Conservation (phyloP, 1,140 invertebrate species). For the Pseudomyrmex concolor region DNA sequence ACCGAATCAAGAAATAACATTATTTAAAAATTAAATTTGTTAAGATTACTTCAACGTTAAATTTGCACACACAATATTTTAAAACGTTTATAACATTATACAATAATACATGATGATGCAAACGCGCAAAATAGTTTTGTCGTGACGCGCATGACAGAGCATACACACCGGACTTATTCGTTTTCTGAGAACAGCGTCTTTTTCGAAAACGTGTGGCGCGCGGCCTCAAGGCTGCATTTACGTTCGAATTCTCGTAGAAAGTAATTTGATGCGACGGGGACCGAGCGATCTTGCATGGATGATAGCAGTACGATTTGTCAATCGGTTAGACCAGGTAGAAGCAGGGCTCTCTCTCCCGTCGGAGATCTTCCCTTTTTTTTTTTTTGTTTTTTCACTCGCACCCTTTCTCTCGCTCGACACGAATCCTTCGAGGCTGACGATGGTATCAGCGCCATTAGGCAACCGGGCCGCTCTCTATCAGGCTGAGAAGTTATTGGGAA, state of each 20-base stretch:
- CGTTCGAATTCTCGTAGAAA: conserved; percentile 42
- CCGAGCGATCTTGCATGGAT: conserved; percentile 37
- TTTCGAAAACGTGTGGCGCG: conserved; percentile 9
- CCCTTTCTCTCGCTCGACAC: conserved; percentile 16
- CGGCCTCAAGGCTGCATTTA: conserved; percentile 26
- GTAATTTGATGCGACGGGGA: conserved; percentile 45
- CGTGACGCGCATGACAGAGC: background rate
- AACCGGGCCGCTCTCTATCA: conserved; percentile 48
- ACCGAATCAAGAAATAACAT: too few species aligned
- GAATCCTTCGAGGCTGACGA: conserved; percentile 38
- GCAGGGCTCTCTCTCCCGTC: background rate
- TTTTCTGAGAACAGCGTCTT: conserved; percentile 7
- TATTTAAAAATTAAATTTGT: too few species aligned
- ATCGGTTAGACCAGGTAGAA: conserved; percentile 47
- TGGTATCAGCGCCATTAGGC: conserved; percentile 62
- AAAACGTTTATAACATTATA: background rate
- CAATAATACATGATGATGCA: conserved; percentile 19
- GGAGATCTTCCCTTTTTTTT: background rate
- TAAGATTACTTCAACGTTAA: too few species aligned
- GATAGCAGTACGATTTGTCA: conserved; percentile 54
- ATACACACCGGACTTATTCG: background rate
- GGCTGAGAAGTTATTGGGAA: conserved; percentile 45
- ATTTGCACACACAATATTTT: too few species aligned
- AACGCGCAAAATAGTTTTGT: background rate
- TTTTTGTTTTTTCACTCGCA: background rate